phyloP scores from a whole-genome alignment of 92 coral and sea anemone species.

The Heliopora coerulea region DNA sequence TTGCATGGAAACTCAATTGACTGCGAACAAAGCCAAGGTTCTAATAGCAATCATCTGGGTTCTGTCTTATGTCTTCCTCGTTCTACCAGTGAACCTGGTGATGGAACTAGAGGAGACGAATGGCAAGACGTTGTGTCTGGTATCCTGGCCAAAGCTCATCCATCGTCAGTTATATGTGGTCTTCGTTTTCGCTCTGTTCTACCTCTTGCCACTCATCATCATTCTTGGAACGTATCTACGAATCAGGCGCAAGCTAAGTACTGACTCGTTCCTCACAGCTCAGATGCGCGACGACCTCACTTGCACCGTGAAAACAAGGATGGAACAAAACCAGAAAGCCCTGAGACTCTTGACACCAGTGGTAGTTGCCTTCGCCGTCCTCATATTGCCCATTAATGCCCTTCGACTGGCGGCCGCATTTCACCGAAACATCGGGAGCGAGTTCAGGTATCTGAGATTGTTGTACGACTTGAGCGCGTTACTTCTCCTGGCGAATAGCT shows the following conservation, averaged over 20 bases:
- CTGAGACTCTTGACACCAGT: conserved; percentile 75
- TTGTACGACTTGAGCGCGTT: conserved; percentile 49
- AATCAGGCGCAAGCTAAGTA: conserved; percentile 64
- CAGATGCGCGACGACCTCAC: conserved; percentile 54
- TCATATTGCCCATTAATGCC: conserved; percentile 61
- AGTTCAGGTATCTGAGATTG: conserved; percentile 35
- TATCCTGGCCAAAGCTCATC: conserved; percentile 60
- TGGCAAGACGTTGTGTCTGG: conserved; percentile 44
- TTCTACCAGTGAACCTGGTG: conserved; percentile 71
- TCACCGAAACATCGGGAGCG: not conserved
- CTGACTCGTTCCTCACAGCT: conserved; percentile 50
- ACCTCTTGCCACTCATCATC: conserved; percentile 66
- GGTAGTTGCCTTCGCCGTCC: conserved; percentile 72
- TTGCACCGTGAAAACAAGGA: conserved; percentile 52
- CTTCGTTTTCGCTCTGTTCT: conserved; percentile 46
- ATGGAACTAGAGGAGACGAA: conserved; percentile 54
- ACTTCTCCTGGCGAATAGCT: conserved; percentile 59
- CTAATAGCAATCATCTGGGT: conserved; percentile 67
- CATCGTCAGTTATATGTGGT: conserved; percentile 53
- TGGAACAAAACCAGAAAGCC: conserved; percentile 79
- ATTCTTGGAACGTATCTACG: conserved; percentile 69
- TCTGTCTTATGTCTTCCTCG: conserved; percentile 61
- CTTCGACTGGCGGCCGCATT: conserved; percentile 45
- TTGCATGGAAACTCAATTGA: conserved; percentile 77
- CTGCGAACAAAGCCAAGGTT: conserved; percentile 57